Conservation (phyloP, 2,888 invertebrate species). For the Ophion obscuratus region DNA sequence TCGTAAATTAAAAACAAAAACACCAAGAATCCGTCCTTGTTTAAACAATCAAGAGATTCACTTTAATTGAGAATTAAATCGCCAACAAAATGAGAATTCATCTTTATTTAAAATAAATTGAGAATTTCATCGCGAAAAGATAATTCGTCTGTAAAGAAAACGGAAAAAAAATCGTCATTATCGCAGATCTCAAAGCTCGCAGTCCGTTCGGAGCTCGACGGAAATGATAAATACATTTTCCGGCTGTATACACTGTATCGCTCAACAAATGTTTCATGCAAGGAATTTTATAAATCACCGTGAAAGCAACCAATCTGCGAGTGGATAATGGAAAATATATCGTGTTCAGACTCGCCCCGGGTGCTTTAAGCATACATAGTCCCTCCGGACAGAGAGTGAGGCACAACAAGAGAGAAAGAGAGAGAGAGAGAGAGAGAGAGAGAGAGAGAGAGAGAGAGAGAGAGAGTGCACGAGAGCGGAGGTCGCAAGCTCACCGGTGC, state of each 20-base stretch:
- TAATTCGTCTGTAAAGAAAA: not conserved
- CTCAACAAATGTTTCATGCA: slow-evolving; percentile 19
- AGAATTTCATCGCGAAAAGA: not conserved
- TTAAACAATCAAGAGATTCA: not conserved
- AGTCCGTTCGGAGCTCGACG: not conserved
- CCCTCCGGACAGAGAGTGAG: slow-evolving; percentile 23
- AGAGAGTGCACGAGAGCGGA: slow-evolving; percentile 48
- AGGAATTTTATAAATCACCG: slow-evolving; percentile 25
- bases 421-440: not conserved
- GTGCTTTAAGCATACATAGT: slow-evolving; percentile 22
- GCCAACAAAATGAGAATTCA: not conserved
- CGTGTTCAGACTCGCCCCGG: slow-evolving; percentile 10
- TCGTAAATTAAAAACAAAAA: no score
- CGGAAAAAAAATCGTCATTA: not conserved
- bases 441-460: slow-evolving; percentile 2
- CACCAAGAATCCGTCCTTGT: not conserved
- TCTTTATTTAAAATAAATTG: not conserved
- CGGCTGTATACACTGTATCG: not conserved
- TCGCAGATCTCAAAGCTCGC: not conserved
- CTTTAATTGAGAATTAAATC: not conserved
- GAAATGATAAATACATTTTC: not conserved
- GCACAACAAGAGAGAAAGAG: not conserved
- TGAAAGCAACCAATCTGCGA: slow-evolving; percentile 6
- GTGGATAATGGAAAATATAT: slow-evolving; percentile 46
- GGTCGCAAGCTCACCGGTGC: slow-evolving; percentile 49